phyloP scores from a whole-genome alignment of 2,113 vertebrate genomes.

The Cacatua alba region DNA sequence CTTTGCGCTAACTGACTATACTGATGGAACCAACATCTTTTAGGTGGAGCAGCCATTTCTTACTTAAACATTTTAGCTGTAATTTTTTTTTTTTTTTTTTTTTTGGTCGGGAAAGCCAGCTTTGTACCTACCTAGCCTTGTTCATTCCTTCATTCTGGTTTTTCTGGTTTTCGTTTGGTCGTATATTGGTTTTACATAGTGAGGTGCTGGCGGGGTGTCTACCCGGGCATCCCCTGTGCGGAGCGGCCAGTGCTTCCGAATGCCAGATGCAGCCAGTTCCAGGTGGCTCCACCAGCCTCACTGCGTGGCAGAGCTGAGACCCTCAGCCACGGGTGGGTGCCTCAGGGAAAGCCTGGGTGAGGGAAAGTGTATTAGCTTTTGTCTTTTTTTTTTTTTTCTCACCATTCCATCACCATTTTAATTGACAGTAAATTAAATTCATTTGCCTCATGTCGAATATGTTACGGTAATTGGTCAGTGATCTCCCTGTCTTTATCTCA shows the following conservation, averaged over 20 bases:
- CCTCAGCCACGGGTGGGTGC: neutral
- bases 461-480: neutral
- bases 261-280: neutral
- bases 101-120: neutral
- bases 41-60: neutral
- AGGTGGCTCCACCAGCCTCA: neutral
- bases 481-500: neutral
- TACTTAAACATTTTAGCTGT: neutral
- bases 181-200: accelerated
- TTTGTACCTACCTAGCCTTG: neutral
- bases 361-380: neutral
- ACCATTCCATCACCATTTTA: neutral
- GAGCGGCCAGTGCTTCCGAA: accelerated
- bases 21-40: neutral
- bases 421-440: neutral
- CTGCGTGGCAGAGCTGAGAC: neutral
- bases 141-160: neutral
- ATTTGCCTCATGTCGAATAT: neutral
- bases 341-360: neutral
- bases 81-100: neutral
- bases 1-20: accelerated
- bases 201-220: accelerated
- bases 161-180: neutral
- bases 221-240: accelerated
- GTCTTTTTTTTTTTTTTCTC: neutral